Conservation (phyloP, 2,113 vertebrate species). For the Pelmatolapia mariae region DNA sequence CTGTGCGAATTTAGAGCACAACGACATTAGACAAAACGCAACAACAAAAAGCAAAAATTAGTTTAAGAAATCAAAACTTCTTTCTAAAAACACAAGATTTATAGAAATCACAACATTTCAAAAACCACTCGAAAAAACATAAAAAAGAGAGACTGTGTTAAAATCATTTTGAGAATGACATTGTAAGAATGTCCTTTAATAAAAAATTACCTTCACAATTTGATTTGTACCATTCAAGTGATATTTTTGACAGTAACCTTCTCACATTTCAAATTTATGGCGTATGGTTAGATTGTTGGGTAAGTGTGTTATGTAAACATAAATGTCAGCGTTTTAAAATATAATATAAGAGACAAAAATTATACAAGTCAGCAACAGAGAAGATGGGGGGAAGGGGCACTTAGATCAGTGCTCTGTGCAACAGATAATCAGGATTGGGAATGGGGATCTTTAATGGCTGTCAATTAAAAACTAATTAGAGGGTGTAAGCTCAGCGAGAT, state of each 20-base stretch:
- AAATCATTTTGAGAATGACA: background rate
- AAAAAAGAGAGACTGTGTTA: background rate
- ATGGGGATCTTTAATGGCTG: constrained; percentile 65
- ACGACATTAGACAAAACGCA: background rate
- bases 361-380: background rate
- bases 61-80: background rate
- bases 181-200: background rate
- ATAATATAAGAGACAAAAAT: background rate
- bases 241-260: background rate
- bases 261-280: background rate
- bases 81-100: background rate
- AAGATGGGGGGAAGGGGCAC: background rate
- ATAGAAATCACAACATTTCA: background rate
- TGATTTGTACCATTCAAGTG: background rate
- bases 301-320: background rate
- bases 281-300: background rate
- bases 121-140: background rate
- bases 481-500: constrained; percentile 61
- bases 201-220: background rate
- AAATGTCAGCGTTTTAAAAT: background rate
- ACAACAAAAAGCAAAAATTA: background rate
- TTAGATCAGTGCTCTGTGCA: constrained; percentile 34
- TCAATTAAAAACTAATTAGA: constrained; percentile 72
- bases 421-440: constrained; percentile 58
- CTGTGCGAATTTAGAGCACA: background rate